Percentiles rank a stretch among this genome's conserved stretches.
Conservation (phyloP, 1,140 invertebrate species). For the Liolophura sinensis region DNA sequence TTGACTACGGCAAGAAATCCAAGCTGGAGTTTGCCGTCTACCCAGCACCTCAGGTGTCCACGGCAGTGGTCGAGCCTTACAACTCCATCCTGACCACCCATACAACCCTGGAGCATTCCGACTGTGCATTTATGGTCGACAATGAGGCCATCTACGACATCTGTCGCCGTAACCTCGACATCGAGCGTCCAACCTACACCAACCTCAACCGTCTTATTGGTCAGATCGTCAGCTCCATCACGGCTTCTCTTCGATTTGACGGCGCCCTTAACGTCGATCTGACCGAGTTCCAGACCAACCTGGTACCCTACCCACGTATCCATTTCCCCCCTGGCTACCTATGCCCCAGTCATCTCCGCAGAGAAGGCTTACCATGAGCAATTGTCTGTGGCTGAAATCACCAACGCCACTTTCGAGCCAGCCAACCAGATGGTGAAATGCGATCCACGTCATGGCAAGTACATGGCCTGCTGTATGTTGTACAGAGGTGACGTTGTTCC, state of each 20-base stretch:
- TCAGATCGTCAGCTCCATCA: slow-evolving; percentile 70
- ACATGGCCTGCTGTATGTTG: slow-evolving; percentile 43
- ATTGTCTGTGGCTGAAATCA: slow-evolving; percentile 73
- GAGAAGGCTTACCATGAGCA: slow-evolving; percentile 63
- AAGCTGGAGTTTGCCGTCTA: slow-evolving; percentile 39
- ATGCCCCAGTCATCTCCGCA: slow-evolving; percentile 43
- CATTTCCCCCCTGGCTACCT: slow-evolving; percentile 46
- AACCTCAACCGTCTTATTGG: slow-evolving; percentile 77
- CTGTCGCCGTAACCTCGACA: slow-evolving; percentile 75
- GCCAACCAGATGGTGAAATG: slow-evolving; percentile 85
- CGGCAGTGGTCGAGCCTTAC: slow-evolving; percentile 58
- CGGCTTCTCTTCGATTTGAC: slow-evolving; percentile 72
- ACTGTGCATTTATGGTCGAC: slow-evolving; percentile 63
- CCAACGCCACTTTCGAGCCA: slow-evolving; percentile 76
- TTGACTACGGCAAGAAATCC: slow-evolving; percentile 20
- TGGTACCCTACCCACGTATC: slow-evolving; percentile 47
- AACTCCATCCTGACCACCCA: slow-evolving; percentile 60
- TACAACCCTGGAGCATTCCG: slow-evolving; percentile 53
- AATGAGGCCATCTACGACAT: slow-evolving; percentile 92
- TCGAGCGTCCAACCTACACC: slow-evolving; percentile 71
- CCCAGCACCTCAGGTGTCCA: slow-evolving; percentile 76
- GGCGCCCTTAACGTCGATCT: slow-evolving; percentile 81
- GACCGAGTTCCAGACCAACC: slow-evolving; percentile 76
- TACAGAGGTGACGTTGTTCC: slow-evolving; percentile 37
- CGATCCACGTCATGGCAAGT: slow-evolving; percentile 55